Evolutionary conservation across 2,113 vertebrate species (phyloP), one percentile per base, ranked within the genome.

Genomic region (Ploceus nigricollis): DNA sequence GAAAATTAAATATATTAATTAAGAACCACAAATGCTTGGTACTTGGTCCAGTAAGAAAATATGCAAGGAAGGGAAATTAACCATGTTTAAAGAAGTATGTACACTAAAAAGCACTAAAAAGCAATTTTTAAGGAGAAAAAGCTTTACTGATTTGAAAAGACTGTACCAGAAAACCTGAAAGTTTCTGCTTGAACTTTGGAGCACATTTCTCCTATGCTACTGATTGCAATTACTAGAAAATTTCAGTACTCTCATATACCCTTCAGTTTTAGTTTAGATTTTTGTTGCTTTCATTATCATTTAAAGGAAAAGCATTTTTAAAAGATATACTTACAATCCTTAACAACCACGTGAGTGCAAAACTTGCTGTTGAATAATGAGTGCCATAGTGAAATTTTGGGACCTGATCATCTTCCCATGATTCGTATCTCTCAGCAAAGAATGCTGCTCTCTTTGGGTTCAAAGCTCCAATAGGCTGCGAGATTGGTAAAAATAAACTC

Each of bases 321-420:
- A 82, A 54, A 39, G 3, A 21, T 13, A 14, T 87, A 98, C 99
- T 99, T 98, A 99, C 99, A 19, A 99, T 98, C 94, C 99, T 99
- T 51, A 99, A 98, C 14, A 99, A 98, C 99, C 99, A 99, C 8
- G 98, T 99, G 90, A 99, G 98, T 65, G 99, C 98, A 97, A 99
- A 99, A 96, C 99, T 99, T 97, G 99, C 98, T 40, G 99, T 99
- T 87, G 99, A 99, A 94, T 99, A 99, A 97, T 99, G 99, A 80
- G 99, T 99, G 71, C 99, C 99, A 14, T 99, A 99, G 98, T 99
- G 99, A 97, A 99, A 99, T 89, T 99, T 99, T 2, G 99, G 99
- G 94, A 99, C 99, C 89, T 99, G 99, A 13, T 99, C 99, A 20
- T 99, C 99, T 96, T 99, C 99, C 99, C 99, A 99, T 9, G 99